A percentile compares a stretch with the other conserved stretches of the same genome.
Evolutionary conservation across 1,140 invertebrate genomes (phyloP).

Genomic region (Scylla paramamosain): DNA sequence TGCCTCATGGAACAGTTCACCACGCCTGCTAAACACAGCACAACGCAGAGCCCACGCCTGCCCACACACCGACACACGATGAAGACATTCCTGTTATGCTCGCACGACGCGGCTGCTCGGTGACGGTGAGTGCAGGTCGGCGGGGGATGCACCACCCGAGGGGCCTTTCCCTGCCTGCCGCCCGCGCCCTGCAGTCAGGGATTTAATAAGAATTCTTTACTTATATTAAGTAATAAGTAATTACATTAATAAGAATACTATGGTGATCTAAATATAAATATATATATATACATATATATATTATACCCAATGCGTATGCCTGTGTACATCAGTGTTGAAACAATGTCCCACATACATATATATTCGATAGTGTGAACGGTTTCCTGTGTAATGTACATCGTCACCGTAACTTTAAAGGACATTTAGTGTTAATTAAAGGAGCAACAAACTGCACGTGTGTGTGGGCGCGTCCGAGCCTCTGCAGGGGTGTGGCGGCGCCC

Average conservation of each 20-base stretch:
- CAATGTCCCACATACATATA: not conserved
- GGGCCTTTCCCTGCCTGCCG: conserved; percentile 50
- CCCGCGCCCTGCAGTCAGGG: conserved; percentile 65
- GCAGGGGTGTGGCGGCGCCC: not conserved
- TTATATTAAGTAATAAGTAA: conserved; percentile 50
- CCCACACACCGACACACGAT: no score
- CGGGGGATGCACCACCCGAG: conserved; percentile 16
- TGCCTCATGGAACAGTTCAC: not conserved
- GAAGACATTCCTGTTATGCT: no score
- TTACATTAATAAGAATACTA: conserved; percentile 55
- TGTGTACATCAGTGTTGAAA: conserved; percentile 44
- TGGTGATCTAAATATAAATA: conserved; percentile 56
- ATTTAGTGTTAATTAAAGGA: conserved; percentile 41
- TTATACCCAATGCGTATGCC: conserved; percentile 35
- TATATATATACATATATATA: conserved; percentile 22
- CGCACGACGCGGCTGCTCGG: not conserved
- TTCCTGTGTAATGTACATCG: conserved; percentile 57
- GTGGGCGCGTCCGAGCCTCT: not conserved
- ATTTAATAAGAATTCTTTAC: conserved; percentile 59
- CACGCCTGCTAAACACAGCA: not conserved
- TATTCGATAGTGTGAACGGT: conserved; percentile 5
- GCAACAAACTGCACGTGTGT: no score
- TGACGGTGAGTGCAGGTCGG: not conserved
- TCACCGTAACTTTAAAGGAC: conserved; percentile 29
- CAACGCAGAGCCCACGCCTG: not conserved